Base-by-base conservation (phyloP, 2,888 invertebrate genomes). In the Helicoverpa assulta region DNA sequence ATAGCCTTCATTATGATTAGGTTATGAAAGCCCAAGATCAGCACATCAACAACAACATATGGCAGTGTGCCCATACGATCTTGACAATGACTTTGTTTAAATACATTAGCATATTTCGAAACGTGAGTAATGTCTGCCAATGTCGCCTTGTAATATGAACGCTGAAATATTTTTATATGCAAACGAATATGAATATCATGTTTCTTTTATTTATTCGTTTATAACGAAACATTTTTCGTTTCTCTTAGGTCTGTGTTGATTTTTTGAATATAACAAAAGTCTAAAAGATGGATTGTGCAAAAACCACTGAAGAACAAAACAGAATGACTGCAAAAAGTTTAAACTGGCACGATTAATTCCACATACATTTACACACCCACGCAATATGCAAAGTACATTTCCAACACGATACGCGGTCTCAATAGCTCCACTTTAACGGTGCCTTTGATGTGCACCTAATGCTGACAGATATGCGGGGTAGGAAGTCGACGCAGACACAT, bases 371-470 rank as follows among this genome's bases (percentile, higher is more conserved):
- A 16, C 33, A 50, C 52, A 60, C 73, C 50, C 54, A 62, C 73
- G 47, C 50, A 12, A 51, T 73, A 73, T 73, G 61, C 40, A 55
- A 73, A 73, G 33, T 55, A 21, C 14, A 56, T 33, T 33, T 57
- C 7, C 16, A 52, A 54, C 21, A 47, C n/a, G 19, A 68, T 59
- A 72, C 85, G 86, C 85, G 62, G 40, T 51, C 73, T 78, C 77
- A 68, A 69, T 82, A 86, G 89, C 89, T 87, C 74, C 40, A 77
- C 71, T 50, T 37, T 87, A 89, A 89, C 90, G 86, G 89, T 85
- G 83, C 83, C 83, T 89, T 90, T 89, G 90, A 89, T 87, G 86
- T 85, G 78, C 86, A 76, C 82, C 88, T 87, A 87, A 82, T 77
- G 83, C 84, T 82, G 86, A 84, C 83, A 85, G 85, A 88, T 88